Percentiles rank a stretch among this genome's conserved stretches.
Conservation (phyloP, 2,888 invertebrate species). For the Helobdella robusta region DNA sequence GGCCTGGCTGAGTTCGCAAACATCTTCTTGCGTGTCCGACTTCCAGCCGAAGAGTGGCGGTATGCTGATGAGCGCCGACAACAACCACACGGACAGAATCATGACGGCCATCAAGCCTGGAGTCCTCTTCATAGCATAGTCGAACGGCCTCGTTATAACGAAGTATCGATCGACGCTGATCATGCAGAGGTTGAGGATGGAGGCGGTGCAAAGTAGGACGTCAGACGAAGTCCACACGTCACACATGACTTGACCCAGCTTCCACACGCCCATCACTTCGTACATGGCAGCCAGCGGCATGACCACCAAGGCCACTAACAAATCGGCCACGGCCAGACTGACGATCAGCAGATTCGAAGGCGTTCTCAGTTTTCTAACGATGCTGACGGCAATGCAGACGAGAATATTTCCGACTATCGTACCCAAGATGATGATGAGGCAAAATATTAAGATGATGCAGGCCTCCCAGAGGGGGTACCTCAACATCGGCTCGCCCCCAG, state of each 20-base stretch:
- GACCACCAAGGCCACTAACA: slow-evolving; percentile 53
- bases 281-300: slow-evolving; percentile 53
- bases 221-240: slow-evolving; percentile 54
- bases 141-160: slow-evolving; percentile 63
- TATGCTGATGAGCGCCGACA: slow-evolving; percentile 82
- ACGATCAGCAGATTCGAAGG: slow-evolving; percentile 47
- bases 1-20: slow-evolving; percentile 80
- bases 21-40: slow-evolving; percentile 30
- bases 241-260: slow-evolving; percentile 48
- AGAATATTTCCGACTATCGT: slow-evolving; percentile 54
- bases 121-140: slow-evolving; percentile 87
- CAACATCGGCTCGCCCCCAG: too few relatives aligned
- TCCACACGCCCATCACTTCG: slow-evolving; percentile 47
- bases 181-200: slow-evolving; percentile 54
- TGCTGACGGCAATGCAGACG: slow-evolving; percentile 53
- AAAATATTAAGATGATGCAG: slow-evolving; percentile 37
- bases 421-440: slow-evolving; percentile 46
- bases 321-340: slow-evolving; percentile 53
- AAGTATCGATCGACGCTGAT: slow-evolving; percentile 53
- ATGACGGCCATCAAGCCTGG: slow-evolving; percentile 72
- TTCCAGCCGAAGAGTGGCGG: slow-evolving; percentile 60
- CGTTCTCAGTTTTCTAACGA: slow-evolving; percentile 51
- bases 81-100: slow-evolving; percentile 82
- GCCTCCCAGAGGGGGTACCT: slow-evolving; percentile 28
- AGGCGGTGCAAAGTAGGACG: slow-evolving; percentile 54